A percentile compares a stretch with the other conserved stretches of the same genome.
These are phyloP conservation scores for Euwallacea fornicatus DNA, from an alignment of 1,140 invertebrate genomes.

Conservation along the genomic window DNA sequence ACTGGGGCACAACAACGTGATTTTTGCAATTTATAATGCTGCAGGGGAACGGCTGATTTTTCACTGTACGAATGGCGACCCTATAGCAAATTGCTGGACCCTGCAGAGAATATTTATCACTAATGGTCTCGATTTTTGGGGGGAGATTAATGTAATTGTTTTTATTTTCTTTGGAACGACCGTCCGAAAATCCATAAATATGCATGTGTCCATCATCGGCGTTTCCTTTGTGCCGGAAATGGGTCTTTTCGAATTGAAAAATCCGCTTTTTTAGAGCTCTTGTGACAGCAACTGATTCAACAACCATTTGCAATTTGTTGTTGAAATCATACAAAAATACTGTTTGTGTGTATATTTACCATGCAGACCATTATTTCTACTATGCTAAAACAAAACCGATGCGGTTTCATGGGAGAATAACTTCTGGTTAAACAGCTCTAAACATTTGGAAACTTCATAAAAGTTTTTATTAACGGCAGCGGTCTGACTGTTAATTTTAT, in stretches of 20 bases:
- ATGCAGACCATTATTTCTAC: too few relatives aligned
- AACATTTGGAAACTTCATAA: constrained; percentile 22
- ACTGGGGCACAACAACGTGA: constrained; percentile 15
- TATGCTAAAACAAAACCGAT: too few relatives aligned
- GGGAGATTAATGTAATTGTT: constrained; percentile 37
- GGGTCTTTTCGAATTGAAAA: too few relatives aligned
- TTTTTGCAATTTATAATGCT: constrained; percentile 36
- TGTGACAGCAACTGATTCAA: too few relatives aligned
- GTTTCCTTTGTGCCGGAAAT: neutral
- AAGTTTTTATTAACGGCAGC: constrained; percentile 21
- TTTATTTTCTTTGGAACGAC: constrained; percentile 22
- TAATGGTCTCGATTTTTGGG: constrained; percentile 30
- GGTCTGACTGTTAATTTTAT: constrained; percentile 22
- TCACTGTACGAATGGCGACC: constrained; percentile 32
- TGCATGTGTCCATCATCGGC: constrained; percentile 9
- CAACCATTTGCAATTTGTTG: too few relatives aligned
- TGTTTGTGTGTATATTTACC: too few relatives aligned
- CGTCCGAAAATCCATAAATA: constrained; percentile 18
- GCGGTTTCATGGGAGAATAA: constrained; percentile 17
- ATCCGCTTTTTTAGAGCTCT: too few relatives aligned
- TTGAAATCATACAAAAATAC: too few relatives aligned
- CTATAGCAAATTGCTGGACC: constrained; percentile 29
- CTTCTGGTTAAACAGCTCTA: constrained; percentile 9
- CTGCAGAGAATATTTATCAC: constrained; percentile 37
- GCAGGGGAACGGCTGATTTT: constrained; percentile 32